A percentile compares a stretch with the other conserved stretches of the same genome.
Conservation (phyloP, 2,113 vertebrate species). For the Turdus rufiventris region DNA sequence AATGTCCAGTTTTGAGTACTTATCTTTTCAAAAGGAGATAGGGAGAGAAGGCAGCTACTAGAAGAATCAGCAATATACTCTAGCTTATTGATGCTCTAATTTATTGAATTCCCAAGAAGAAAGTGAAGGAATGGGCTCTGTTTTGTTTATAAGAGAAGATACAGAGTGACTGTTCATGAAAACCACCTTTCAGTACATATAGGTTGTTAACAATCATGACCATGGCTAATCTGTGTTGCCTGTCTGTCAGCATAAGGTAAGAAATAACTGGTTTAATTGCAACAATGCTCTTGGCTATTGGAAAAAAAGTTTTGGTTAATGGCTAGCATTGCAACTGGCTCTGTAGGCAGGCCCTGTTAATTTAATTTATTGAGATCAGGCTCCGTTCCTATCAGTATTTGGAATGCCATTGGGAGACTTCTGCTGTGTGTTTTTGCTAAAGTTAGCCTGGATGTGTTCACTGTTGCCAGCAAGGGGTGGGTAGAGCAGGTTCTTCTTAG, state of each 20-base stretch:
- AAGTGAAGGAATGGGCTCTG: neutral
- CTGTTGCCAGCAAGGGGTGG: neutral
- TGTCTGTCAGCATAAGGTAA: neutral
- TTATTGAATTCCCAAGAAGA: neutral
- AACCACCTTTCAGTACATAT: rapidly evolving
- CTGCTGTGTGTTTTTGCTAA: neutral
- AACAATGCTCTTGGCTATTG: neutral
- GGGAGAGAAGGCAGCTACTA: neutral
- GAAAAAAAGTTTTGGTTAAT: neutral
- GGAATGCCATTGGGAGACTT: neutral
- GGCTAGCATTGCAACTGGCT: neutral
- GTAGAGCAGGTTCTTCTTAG: neutral
- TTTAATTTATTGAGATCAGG: neutral
- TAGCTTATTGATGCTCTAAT: neutral
- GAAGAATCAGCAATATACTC: neutral
- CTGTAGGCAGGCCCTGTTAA: neutral
- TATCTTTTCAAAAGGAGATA: neutral
- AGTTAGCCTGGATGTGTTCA: neutral
- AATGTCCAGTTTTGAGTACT: neutral
- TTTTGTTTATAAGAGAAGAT: neutral
- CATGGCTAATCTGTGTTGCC: neutral
- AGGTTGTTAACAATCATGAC: neutral
- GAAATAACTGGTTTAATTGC: neutral
- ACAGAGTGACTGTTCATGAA: neutral
- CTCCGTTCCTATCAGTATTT: rapidly evolving